phyloP scores from a whole-genome alignment of 2,888 invertebrate species.

The Dendrolimus pini region DNA sequence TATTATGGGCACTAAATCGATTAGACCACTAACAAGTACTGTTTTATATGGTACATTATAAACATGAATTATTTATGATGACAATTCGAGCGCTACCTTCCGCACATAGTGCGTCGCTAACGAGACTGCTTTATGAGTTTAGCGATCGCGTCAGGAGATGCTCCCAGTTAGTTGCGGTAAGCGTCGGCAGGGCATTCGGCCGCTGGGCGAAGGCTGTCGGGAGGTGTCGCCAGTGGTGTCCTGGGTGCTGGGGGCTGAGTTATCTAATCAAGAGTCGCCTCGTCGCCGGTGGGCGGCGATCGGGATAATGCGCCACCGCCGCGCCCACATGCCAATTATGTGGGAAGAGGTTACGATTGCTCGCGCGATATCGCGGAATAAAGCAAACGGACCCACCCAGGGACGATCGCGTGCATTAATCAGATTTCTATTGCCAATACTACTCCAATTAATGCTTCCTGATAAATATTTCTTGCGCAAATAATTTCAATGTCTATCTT shows the following conservation, averaged over 20 bases:
- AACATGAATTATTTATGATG: slow-evolving; percentile 2
- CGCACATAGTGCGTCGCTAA: slow-evolving; percentile 20
- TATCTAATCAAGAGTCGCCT: slow-evolving; percentile 67
- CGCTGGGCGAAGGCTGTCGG: slow-evolving; percentile 11
- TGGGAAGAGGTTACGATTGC: slow-evolving; percentile 72
- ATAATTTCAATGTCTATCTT: slow-evolving; percentile 12
- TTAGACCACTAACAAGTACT: background rate
- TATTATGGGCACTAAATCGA: background rate
- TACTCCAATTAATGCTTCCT: slow-evolving; percentile 50
- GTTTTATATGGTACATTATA: background rate
- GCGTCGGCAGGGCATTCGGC: slow-evolving; percentile 22
- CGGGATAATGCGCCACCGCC: slow-evolving; percentile 62
- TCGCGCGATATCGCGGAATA: slow-evolving; percentile 53
- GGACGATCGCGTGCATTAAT: slow-evolving; percentile 55
- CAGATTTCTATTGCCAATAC: slow-evolving; percentile 54
- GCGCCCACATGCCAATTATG: slow-evolving; percentile 75
- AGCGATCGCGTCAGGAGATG: slow-evolving; percentile 30
- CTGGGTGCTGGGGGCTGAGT: slow-evolving; percentile 47
- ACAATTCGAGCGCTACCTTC: slow-evolving; percentile 14
- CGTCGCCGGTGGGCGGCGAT: slow-evolving; percentile 70
- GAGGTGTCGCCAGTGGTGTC: slow-evolving; percentile 44
- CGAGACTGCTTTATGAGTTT: slow-evolving; percentile 30
- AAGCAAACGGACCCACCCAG: slow-evolving; percentile 54
- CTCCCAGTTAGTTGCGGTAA: slow-evolving; percentile 23
- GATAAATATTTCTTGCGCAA: slow-evolving; percentile 31